These are phyloP conservation scores for Lasius platythorax DNA, from an alignment of 2,888 invertebrate species.

Conservation along the genomic window DNA sequence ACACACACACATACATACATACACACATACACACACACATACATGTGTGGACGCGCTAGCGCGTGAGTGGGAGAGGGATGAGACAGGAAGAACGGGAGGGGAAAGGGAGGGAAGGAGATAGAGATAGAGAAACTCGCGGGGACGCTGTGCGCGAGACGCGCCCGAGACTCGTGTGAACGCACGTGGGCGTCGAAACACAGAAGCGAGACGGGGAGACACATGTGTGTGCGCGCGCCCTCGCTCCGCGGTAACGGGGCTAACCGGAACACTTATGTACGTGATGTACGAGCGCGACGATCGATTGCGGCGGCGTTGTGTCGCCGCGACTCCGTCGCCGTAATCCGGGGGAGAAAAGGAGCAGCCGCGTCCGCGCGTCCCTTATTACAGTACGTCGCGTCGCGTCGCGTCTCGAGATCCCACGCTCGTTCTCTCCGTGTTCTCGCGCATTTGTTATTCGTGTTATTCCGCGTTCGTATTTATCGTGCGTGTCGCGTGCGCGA, in stretches of 20 bases:
- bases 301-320: slow-evolving; percentile 51
- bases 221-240: background rate
- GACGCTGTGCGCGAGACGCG: slow-evolving; percentile 32
- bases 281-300: slow-evolving; percentile 54
- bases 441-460: background rate
- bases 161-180: slow-evolving; percentile 61
- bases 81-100: background rate
- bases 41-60: background rate
- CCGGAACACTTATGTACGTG: slow-evolving; percentile 25
- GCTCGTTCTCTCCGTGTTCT: background rate
- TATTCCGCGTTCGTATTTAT: background rate
- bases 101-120: slow-evolving; percentile 22
- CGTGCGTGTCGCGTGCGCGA: slow-evolving; percentile 17
- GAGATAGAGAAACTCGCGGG: slow-evolving; percentile 21
- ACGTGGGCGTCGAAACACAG: slow-evolving; percentile 61
- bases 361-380: slow-evolving; percentile 3
- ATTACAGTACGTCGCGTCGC: background rate
- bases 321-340: background rate
- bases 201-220: slow-evolving; percentile 41
- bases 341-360: slow-evolving; percentile 18
- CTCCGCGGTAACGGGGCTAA: background rate
- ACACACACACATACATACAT: background rate
- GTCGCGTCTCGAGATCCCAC: background rate
- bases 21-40: background rate
- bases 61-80: slow-evolving; percentile 2